Evolutionary conservation across 2,797 vertebrate species (phyloP), one percentile per base, ranked within the genome.

Genomic region (Poecilia wingei): DNA sequence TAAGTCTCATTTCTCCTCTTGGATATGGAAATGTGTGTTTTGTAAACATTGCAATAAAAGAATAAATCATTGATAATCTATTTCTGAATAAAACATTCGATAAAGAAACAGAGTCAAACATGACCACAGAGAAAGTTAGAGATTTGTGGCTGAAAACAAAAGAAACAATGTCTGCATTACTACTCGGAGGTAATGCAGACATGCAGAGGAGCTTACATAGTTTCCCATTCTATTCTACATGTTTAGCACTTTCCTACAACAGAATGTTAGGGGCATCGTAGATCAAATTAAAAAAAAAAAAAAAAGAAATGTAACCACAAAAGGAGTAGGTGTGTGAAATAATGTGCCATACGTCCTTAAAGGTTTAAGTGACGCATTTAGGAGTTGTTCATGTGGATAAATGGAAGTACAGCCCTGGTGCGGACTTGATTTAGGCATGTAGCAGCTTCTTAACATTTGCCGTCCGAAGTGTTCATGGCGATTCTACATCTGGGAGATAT

Each of bases 21-120:
- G 28, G 33, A 74, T 81, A 46, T 43, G 61, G 36, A 85, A 73
- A 75, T 81, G 77, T 81, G 71, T 43, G 80, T 82, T 41, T 72
- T 13, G 51, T 53, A 72, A 82, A 78, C 14, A 45, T 31, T 64
- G 1, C 16, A 41, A 64, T 69, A 75, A 51, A 77, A 83, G 39
- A 75, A 10, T 18, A 80, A 84, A 82, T 64, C 20, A 14, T 72
- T 82, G 18, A 71, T 75, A 18, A n/a, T 47, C 81, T 70, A 39
- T 12, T 25, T 20, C 64, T 78, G 59, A 55, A 84, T 25, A 74
- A 39, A 6, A 72, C 49, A 77, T 78, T 75, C 10, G 6, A 79
- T 61, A n/a, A 41, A 79, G 71, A 57, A 77, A 36, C 39, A 47
- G 33, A 59, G 59, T 75, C 33, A 10, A 16, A 9, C 16, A 64